A percentile compares a stretch with the other conserved stretches of the same genome.
phyloP scores from a whole-genome alignment of 2,888 invertebrate species.

The Euproctis similis region DNA sequence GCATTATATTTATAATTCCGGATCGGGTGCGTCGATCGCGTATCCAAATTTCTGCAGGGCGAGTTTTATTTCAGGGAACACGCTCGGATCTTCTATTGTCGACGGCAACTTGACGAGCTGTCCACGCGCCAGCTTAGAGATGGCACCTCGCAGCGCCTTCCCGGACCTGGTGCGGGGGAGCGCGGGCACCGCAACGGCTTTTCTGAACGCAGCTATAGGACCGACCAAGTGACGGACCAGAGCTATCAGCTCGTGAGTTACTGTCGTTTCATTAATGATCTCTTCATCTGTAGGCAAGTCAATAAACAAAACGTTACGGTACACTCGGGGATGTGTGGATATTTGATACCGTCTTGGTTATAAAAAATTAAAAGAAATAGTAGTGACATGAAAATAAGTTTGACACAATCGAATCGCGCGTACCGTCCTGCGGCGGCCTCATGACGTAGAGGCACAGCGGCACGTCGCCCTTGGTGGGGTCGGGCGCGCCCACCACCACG shows the following conservation, averaged over 20 bases:
- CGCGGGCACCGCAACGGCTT: conserved; percentile 85
- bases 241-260: conserved; percentile 60
- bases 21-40: conserved; percentile 83
- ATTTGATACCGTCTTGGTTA: too few relatives aligned
- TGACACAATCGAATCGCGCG: too few relatives aligned
- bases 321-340: too few relatives aligned
- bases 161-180: conserved; percentile 91
- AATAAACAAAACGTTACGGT: too few relatives aligned
- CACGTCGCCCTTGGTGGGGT: conserved; percentile 91
- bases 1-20: conserved; percentile 39
- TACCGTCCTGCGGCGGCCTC: conserved; percentile 73
- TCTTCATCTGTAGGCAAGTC: conserved; percentile 50
- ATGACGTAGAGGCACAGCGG: conserved; percentile 91
- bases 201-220: conserved; percentile 91
- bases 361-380: too few relatives aligned
- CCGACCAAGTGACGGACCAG: conserved; percentile 79
- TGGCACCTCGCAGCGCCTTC: conserved; percentile 82
- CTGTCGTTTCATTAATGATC: conserved; percentile 58
- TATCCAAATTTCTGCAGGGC: conserved; percentile 86
- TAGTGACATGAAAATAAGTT: too few relatives aligned
- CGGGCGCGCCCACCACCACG: conserved; percentile 93
- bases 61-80: conserved; percentile 85
- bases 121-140: conserved; percentile 88
- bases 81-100: conserved; percentile 90
- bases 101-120: conserved; percentile 86